These are phyloP conservation scores for Bombus affinis DNA, from an alignment of 1,140 invertebrate species.

Conservation along the genomic window DNA sequence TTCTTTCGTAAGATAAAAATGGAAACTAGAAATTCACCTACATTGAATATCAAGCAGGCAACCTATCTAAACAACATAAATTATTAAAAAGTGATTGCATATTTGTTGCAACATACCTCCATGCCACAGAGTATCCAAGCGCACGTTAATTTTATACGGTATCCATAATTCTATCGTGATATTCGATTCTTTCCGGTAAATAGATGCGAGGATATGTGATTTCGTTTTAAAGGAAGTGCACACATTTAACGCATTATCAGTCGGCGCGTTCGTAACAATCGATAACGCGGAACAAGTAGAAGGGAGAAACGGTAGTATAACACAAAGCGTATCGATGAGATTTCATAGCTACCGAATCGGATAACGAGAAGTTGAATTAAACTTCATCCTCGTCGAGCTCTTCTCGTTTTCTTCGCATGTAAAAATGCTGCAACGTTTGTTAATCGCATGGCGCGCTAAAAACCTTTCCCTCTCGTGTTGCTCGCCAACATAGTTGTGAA, in stretches of 20 bases:
- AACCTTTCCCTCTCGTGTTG: slow-evolving; percentile 28
- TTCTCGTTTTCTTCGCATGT: not conserved
- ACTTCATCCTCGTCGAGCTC: slow-evolving; percentile 2
- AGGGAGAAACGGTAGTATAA: slow-evolving; percentile 62
- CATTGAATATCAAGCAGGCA: too few relatives aligned
- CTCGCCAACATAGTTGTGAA: slow-evolving; percentile 22
- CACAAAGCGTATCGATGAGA: slow-evolving; percentile 48
- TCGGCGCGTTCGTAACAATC: slow-evolving; percentile 64
- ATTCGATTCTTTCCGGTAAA: slow-evolving; percentile 23
- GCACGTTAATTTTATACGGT: slow-evolving; percentile 15
- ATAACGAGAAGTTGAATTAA: slow-evolving; percentile 1
- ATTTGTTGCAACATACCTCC: slow-evolving; percentile 11
- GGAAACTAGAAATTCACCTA: too few relatives aligned
- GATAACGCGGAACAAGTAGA: slow-evolving; percentile 61
- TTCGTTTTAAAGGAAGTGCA: slow-evolving; percentile 50
- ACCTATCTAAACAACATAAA: not conserved
- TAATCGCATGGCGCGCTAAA: slow-evolving; percentile 38
- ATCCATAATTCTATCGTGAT: not conserved
- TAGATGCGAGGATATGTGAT: slow-evolving; percentile 24
- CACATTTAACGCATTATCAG: slow-evolving; percentile 66
- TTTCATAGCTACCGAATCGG: slow-evolving; percentile 42
- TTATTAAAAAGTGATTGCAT: not conserved
- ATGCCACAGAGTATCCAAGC: slow-evolving; percentile 6
- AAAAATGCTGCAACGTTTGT: not conserved
- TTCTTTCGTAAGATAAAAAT: not conserved